Percentiles rank a stretch among this genome's conserved stretches.
Conservation (phyloP, 2,797 vertebrate genomes). For the Remorina albescens region DNA sequence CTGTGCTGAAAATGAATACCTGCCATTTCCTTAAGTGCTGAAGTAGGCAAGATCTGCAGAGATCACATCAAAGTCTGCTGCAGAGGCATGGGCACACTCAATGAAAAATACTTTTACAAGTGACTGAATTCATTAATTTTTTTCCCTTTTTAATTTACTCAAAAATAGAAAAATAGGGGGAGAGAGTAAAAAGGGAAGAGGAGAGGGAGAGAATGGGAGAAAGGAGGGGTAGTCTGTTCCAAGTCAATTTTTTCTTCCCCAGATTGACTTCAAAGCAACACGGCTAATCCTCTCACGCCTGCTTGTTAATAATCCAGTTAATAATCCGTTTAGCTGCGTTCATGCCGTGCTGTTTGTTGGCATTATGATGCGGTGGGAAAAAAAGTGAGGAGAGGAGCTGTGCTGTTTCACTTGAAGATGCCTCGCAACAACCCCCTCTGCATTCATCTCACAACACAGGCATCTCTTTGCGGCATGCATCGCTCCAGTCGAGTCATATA, state of each 20-base stretch:
- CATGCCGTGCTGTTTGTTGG: slow-evolving; percentile 79
- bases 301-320: slow-evolving; percentile 85
- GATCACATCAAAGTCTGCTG: not conserved
- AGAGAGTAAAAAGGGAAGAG: slow-evolving; percentile 9
- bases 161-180: slow-evolving; percentile 54
- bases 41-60: not conserved
- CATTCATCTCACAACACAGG: slow-evolving; percentile 14
- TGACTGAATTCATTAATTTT: not conserved
- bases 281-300: slow-evolving; percentile 82
- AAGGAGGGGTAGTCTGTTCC: slow-evolving; percentile 57
- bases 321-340: slow-evolving; percentile 86
- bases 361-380: slow-evolving; percentile 65
- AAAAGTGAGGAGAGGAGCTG: slow-evolving; percentile 61
- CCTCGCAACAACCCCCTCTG: not conserved
- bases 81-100: slow-evolving; percentile 21
- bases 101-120: slow-evolving; percentile 27
- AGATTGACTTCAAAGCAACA: slow-evolving; percentile 85
- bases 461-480: slow-evolving; percentile 15
- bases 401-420: slow-evolving; percentile 34
- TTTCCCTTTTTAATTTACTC: slow-evolving; percentile 23
- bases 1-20: not conserved
- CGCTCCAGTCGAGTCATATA: slow-evolving; percentile 2
- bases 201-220: slow-evolving; percentile 16
- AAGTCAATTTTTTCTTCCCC: slow-evolving; percentile 76
- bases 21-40: not conserved